Conservation (phyloP, 2,113 vertebrate species). For the Gallinago undulata region DNA sequence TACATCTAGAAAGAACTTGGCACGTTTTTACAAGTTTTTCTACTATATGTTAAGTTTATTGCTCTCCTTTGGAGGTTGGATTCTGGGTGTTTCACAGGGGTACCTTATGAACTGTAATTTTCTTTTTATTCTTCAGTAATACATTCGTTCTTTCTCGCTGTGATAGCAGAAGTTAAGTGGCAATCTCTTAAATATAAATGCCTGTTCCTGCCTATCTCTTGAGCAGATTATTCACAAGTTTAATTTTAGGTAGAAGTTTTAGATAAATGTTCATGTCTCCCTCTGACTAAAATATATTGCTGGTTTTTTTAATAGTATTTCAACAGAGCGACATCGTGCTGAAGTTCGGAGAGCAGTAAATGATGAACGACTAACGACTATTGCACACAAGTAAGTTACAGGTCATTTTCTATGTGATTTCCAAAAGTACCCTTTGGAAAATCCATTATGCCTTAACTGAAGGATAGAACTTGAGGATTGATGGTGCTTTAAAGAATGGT, state of each 20-base stretch:
- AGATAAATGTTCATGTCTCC: not conserved
- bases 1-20: not conserved
- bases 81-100: not conserved
- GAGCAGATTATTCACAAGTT: not conserved
- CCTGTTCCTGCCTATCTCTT: not conserved
- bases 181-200: not conserved
- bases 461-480: not conserved
- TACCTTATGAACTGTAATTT: not conserved
- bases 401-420: constrained; percentile 36
- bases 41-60: not conserved
- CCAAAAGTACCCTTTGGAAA: constrained; percentile 16
- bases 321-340: constrained; percentile 95
- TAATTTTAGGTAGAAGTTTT: not conserved
- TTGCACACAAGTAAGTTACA: constrained; percentile 93
- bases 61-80: not conserved
- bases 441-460: not conserved
- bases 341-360: constrained; percentile 98
- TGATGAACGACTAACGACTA: constrained; percentile 95
- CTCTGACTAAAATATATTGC: not conserved
- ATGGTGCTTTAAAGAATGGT: not conserved
- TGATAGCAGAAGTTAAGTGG: not conserved
- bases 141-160: not conserved
- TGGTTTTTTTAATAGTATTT: constrained; percentile 82
- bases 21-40: not conserved
- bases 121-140: not conserved